A percentile compares a stretch with the other conserved stretches of the same genome.
These are phyloP conservation scores for Heliconius ismenius DNA, from an alignment of 2,888 invertebrate species.

Conservation along the genomic window DNA sequence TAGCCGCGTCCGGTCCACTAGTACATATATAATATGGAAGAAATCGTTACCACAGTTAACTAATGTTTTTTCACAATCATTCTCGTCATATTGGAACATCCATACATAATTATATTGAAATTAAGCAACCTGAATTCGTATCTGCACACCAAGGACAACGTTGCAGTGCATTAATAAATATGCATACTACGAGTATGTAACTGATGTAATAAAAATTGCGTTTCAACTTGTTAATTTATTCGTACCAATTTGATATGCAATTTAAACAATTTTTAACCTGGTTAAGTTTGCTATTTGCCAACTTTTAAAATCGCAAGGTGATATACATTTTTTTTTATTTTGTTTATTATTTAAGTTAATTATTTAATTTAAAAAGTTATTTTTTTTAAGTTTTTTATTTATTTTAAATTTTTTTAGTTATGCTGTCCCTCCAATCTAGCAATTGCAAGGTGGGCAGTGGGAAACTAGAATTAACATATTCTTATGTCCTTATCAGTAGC, in stretches of 20 bases:
- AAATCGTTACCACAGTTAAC: neutral
- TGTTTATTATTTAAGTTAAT: neutral
- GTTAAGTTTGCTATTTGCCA: neutral
- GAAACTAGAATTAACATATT: neutral
- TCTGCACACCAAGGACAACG: slow-evolving; percentile 1
- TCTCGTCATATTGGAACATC: neutral
- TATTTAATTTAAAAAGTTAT: neutral
- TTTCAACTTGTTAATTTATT: slow-evolving; percentile 17
- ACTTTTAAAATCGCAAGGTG: neutral
- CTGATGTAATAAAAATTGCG: slow-evolving; percentile 7
- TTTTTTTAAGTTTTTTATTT: neutral
- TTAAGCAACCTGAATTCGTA: neutral
- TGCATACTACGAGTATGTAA: slow-evolving; percentile 3
- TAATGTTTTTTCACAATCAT: neutral
- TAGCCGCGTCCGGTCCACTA: no score
- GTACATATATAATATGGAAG: no score
- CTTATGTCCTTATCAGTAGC: neutral
- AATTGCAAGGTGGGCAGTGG: neutral
- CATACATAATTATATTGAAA: neutral
- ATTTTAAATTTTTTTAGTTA: neutral
- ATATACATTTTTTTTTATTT: neutral
- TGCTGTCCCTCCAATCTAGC: neutral
- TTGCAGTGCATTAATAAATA: slow-evolving; percentile 1
- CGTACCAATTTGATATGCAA: slow-evolving; percentile 10
- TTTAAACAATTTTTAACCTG: slow-evolving; percentile 9